Percentiles rank a stretch among this genome's conserved stretches.
These are phyloP conservation scores for Natator depressus DNA, from an alignment of 2,113 vertebrate genomes.

Conservation along the genomic window DNA sequence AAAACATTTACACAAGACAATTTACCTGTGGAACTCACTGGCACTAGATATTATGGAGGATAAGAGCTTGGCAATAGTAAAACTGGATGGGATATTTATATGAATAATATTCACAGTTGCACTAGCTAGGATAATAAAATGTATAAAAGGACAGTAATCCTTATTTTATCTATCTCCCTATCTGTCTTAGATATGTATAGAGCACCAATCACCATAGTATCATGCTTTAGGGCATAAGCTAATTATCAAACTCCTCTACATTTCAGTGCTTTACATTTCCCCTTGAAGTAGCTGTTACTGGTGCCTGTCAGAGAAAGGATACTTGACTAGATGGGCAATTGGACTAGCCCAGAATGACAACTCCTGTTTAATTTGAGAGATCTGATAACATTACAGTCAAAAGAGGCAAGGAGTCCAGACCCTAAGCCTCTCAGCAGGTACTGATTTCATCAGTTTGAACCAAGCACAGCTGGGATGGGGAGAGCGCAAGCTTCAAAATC, in stretches of 20 bases:
- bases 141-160: not conserved
- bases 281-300: not conserved
- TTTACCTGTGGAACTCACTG: not conserved
- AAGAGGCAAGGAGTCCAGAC: not conserved
- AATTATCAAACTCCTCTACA: not conserved
- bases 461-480: not conserved
- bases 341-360: not conserved
- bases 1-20: not conserved
- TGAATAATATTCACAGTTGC: not conserved
- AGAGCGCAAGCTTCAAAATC: not conserved
- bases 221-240: not conserved
- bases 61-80: not conserved
- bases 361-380: not conserved
- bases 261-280: not conserved
- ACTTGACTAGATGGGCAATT: fast-evolving
- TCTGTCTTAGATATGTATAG: not conserved
- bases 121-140: not conserved
- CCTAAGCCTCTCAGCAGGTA: not conserved
- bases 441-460: not conserved
- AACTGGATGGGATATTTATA: not conserved
- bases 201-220: not conserved
- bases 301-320: not conserved
- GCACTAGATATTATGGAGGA: not conserved
- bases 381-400: not conserved
- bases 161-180: not conserved